Conservation (phyloP, 2,888 invertebrate genomes). For the Branchinecta sandiegonensis region DNA sequence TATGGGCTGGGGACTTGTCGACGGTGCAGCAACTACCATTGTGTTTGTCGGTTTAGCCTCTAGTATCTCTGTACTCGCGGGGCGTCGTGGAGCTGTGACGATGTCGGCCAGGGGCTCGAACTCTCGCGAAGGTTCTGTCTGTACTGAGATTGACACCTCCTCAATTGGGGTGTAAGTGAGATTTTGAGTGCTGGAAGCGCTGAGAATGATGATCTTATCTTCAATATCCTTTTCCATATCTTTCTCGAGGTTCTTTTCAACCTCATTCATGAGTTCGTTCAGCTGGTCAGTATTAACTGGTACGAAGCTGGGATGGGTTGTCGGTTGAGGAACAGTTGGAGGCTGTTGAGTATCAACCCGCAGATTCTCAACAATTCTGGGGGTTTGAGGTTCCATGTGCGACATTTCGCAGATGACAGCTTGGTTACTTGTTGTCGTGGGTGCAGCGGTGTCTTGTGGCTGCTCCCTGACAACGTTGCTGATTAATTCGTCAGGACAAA, state of each 20-base stretch:
- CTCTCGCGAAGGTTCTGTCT: background rate
- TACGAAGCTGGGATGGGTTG: no score
- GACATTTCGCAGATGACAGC: no score
- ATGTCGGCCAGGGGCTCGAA: background rate
- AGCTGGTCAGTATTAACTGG: background rate
- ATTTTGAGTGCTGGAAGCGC: background rate
- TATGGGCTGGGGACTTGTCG: no score
- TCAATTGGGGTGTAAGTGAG: background rate
- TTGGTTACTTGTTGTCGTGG: no score
- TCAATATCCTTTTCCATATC: background rate
- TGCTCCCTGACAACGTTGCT: no score
- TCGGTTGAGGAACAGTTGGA: no score
- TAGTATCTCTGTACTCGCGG: background rate
- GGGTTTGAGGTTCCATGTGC: no score
- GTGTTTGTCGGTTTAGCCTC: background rate
- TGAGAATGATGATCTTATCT: background rate
- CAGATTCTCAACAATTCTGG: no score
- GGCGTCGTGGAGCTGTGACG: background rate
- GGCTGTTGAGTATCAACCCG: no score
- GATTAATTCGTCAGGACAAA: no score
- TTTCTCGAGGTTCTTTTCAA: constrained; percentile 1
- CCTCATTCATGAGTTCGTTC: constrained; percentile 14
- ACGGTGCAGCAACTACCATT: background rate
- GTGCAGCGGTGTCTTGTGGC: no score
- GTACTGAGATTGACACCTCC: constrained; percentile 11